Percentiles rank a stretch among this genome's conserved stretches.
Conservation (phyloP, 1,140 invertebrate genomes). For the Tachypleus tridentatus region DNA sequence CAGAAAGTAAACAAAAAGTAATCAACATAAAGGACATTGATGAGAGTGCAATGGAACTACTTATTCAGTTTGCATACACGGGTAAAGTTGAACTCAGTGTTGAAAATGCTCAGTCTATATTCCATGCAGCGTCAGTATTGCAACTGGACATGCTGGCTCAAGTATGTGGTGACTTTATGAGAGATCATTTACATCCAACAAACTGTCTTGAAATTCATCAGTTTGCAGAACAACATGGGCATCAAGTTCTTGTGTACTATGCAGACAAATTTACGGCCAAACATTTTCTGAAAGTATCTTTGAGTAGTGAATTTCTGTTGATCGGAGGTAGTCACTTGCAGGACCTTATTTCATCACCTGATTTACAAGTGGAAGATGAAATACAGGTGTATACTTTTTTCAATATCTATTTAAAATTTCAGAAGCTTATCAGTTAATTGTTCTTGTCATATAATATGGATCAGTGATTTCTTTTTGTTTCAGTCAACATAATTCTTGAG, state of each 20-base stretch:
- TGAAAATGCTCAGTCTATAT: constrained; percentile 54
- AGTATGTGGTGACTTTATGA: constrained; percentile 51
- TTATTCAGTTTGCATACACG: constrained; percentile 59
- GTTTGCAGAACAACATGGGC: constrained; percentile 12
- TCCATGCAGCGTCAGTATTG: constrained; percentile 54
- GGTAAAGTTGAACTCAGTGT: constrained; percentile 46
- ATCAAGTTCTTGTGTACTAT: constrained; percentile 2
- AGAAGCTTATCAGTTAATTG: background rate
- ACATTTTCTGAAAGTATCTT: constrained; percentile 46
- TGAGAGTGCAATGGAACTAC: constrained; percentile 52
- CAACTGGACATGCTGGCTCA: constrained; percentile 53
- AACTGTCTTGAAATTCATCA: constrained; percentile 40
- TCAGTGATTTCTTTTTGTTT: too few species aligned
- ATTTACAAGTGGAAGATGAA: constrained; percentile 21
- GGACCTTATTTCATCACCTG: constrained; percentile 18
- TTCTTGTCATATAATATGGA: too few species aligned
- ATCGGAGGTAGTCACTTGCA: constrained; percentile 32
- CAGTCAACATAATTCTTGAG: too few species aligned
- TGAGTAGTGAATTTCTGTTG: constrained; percentile 63
- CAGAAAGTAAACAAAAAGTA: constrained; percentile 49
- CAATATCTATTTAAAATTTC: background rate
- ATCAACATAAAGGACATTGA: constrained; percentile 52
- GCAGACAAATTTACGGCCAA: constrained; percentile 8
- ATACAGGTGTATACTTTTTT: constrained; percentile 11
- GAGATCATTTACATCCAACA: constrained; percentile 50